Evolutionary conservation across 64 coral and sea anemone genomes (phyloP).

Genomic region (Actinia equina): DNA sequence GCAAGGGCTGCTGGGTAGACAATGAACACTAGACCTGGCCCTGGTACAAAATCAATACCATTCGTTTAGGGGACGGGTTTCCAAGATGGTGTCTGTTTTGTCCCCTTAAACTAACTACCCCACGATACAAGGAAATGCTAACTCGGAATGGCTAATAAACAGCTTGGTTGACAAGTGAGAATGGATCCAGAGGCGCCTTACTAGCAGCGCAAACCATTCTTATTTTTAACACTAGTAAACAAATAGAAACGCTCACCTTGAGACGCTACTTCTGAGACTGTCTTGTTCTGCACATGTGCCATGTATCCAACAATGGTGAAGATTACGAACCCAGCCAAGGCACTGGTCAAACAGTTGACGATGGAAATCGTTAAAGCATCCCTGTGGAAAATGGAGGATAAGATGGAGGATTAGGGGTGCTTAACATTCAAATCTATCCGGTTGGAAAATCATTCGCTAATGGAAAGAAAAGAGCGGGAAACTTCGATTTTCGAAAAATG

Average conservation of each 20-base stretch:
- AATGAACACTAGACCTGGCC: constrained; percentile 86
- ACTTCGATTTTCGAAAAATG: no score
- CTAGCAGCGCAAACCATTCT: neutral
- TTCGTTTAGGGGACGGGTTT: no score
- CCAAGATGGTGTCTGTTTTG: no score
- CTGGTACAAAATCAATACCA: constrained; percentile 25
- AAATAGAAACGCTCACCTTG: constrained; percentile 26
- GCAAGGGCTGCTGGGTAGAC: constrained; percentile 88
- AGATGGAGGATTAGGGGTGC: neutral
- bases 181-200: no score
- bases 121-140: no score
- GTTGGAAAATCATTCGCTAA: no score
- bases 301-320: constrained; percentile 72
- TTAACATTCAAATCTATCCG: no score
- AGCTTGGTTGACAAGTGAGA: no score
- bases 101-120: no score
- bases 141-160: no score
- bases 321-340: constrained; percentile 64
- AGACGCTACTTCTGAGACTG: constrained; percentile 49
- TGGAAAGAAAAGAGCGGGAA: no score
- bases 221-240: neutral
- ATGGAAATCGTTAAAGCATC: constrained; percentile 62
- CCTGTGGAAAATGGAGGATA: constrained; percentile 23
- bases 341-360: constrained; percentile 55
- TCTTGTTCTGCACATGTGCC: constrained; percentile 59